These are phyloP conservation scores for Fundulus diaphanus DNA, from an alignment of 2,797 vertebrate species.

Conservation along the genomic window DNA sequence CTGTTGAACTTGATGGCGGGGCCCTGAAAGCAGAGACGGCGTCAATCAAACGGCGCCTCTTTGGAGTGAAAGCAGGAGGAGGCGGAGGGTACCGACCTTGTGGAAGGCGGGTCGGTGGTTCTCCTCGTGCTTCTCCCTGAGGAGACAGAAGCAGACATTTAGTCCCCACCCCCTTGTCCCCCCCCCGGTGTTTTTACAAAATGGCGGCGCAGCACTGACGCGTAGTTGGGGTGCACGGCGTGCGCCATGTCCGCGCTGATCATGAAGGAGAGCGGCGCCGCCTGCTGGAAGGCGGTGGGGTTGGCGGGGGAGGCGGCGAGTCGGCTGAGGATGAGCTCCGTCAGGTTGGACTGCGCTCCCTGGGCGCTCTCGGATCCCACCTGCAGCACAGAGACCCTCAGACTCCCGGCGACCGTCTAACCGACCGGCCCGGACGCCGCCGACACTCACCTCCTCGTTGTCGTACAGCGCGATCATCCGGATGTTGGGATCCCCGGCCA, in stretches of 20 bases:
- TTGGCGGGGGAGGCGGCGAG: conserved; percentile 84
- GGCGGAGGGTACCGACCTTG: conserved; percentile 81
- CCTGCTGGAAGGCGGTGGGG: conserved; percentile 92
- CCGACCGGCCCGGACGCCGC: no score
- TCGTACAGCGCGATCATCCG: conserved; percentile 93
- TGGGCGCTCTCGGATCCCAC: conserved; percentile 96
- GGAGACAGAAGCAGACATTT: neutral
- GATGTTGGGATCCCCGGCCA: conserved; percentile 87
- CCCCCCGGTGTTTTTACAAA: no score
- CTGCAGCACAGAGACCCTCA: conserved; percentile 73
- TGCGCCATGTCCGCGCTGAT: conserved; percentile 98
- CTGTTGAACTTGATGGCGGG: conserved; percentile 97
- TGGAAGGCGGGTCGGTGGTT: conserved; percentile 95
- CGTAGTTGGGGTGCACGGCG: conserved; percentile 94
- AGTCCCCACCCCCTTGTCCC: no score
- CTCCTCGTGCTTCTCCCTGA: conserved; percentile 96
- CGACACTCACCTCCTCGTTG: conserved; percentile 90
- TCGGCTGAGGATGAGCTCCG: conserved; percentile 91
- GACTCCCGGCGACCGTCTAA: no score
- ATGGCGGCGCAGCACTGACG: conserved; percentile 80
- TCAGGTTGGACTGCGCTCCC: conserved; percentile 92
- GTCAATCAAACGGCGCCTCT: no score
- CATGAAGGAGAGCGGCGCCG: conserved; percentile 92
- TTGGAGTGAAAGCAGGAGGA: no score
- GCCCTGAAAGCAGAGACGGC: conserved; percentile 79